Evolutionary conservation across 2,113 vertebrate genomes (phyloP), one percentile per base, ranked within the genome.

Genomic region (Genyomyrus donnyi): DNA sequence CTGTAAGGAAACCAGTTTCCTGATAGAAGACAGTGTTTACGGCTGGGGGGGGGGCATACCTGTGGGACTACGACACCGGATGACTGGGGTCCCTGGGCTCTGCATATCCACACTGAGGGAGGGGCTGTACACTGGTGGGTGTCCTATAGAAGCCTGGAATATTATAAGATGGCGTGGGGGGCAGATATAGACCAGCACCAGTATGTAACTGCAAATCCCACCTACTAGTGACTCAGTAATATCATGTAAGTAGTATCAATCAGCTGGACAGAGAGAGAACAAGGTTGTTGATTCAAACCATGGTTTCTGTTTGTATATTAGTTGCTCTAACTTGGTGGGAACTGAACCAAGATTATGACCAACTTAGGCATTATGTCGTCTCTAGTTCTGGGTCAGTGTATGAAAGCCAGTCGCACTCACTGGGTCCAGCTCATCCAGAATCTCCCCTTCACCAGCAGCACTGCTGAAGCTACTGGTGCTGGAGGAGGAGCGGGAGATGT

Each of bases 401-500:
- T 46, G n/a, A 10, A 46, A 52, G n/a, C 27, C 50, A 70, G 19
- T n/a, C 1, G 42, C 53, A 92, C 96, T 93, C 92, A 98, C 97
- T 95, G 95, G 92, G 91, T 98, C 97, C 0, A 95, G 93, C 88
- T 98, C 97, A 88, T 99, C 97, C 88, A 98, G 94, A 80, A 94
- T 95, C 93, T 99, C 98, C 0, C 97, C 97, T 91, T 99, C 98
- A 24, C 97, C 98, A 0, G 96, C 95, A 0, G 97, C 93, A 92
- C 97, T 94, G 93, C 96, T 97, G 95, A 98, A 97, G 94, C 97
- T 98, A 95, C 97, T 98, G 92, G 96, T 97, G 94, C 97, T 98
- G 5, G 98, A 98, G 3, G 97, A 97, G 0, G 98, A 98, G 24
- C 97, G 96, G 80, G 97, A 98, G 90, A 99, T 98, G 95, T 98